These are phyloP conservation scores for Silurus meridionalis DNA, from an alignment of 2,113 vertebrate species.

Conservation along the genomic window DNA sequence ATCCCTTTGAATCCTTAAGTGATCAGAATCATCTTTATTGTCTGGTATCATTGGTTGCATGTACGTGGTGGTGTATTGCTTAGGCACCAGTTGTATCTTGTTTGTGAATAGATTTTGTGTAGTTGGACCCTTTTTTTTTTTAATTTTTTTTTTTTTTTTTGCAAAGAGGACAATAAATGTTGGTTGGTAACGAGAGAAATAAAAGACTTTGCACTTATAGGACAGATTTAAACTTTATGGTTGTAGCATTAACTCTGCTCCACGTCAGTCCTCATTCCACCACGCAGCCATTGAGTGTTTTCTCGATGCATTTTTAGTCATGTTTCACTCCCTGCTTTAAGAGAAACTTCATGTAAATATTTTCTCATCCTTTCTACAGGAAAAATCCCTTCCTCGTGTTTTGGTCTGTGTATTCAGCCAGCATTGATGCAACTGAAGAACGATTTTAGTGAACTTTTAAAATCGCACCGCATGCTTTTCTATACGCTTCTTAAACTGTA, in stretches of 20 bases:
- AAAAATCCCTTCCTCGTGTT: background rate
- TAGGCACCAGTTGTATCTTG: too few relatives aligned
- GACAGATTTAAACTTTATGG: background rate
- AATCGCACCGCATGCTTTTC: background rate
- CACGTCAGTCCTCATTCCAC: background rate
- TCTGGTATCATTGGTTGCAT: too few relatives aligned
- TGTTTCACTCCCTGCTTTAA: background rate
- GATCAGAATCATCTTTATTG: too few relatives aligned
- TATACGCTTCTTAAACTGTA: background rate
- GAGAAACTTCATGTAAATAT: background rate
- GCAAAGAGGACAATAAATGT: too few relatives aligned
- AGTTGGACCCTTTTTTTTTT: too few relatives aligned
- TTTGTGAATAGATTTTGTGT: too few relatives aligned
- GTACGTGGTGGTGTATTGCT: too few relatives aligned
- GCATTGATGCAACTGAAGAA: background rate
- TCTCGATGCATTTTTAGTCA: background rate
- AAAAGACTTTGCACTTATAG: background rate
- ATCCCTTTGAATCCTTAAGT: too few relatives aligned
- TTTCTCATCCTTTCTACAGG: background rate
- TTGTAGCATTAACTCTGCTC: background rate
- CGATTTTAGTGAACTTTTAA: conserved; percentile 17
- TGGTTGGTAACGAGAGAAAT: background rate
- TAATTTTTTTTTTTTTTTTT: too few relatives aligned
- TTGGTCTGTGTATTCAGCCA: background rate
- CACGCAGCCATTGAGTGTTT: background rate